Percentiles rank a stretch among this genome's conserved stretches.
Evolutionary conservation across 2,888 invertebrate genomes (phyloP).

Genomic region (Ophraella communa): DNA sequence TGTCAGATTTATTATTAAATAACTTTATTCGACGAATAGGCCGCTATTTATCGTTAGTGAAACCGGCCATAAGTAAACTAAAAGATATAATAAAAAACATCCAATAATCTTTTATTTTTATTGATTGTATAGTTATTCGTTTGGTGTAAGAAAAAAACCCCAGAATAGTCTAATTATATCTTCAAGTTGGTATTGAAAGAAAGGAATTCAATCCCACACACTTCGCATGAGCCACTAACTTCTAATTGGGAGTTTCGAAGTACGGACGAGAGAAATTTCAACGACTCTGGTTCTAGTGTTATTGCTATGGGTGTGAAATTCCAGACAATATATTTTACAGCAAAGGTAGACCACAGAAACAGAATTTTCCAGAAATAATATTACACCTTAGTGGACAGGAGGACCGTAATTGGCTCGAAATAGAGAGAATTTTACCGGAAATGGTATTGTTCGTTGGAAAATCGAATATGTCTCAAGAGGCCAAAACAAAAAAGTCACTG

Average conservation of each 20-base stretch:
- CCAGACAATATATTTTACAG: slow-evolving; percentile 18
- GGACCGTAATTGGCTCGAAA: slow-evolving; percentile 19
- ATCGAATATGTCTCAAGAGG: slow-evolving; percentile 16
- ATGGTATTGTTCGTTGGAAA: slow-evolving; percentile 16
- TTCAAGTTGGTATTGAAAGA: slow-evolving; percentile 12
- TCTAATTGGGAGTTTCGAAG: slow-evolving; percentile 19
- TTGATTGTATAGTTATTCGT: not conserved
- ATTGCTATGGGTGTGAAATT: slow-evolving; percentile 23
- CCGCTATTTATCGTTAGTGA: no score
- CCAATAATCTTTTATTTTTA: not conserved
- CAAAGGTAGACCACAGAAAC: slow-evolving; percentile 18
- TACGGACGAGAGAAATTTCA: slow-evolving; percentile 20
- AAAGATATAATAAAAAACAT: not conserved
- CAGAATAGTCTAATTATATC: slow-evolving; percentile 9
- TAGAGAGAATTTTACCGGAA: slow-evolving; percentile 18
- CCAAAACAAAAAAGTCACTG: not conserved
- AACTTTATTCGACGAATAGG: no score
- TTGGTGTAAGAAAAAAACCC: slow-evolving; percentile 1
- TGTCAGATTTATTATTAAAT: no score
- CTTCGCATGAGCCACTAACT: slow-evolving; percentile 12
- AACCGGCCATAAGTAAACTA: not conserved
- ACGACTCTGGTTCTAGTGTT: slow-evolving; percentile 18
- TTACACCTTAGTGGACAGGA: slow-evolving; percentile 24
- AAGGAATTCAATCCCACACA: slow-evolving; percentile 17
- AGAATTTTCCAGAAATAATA: slow-evolving; percentile 21